These are phyloP conservation scores for Hirundichthys speculiger DNA, from an alignment of 2,113 vertebrate species.

Conservation along the genomic window DNA sequence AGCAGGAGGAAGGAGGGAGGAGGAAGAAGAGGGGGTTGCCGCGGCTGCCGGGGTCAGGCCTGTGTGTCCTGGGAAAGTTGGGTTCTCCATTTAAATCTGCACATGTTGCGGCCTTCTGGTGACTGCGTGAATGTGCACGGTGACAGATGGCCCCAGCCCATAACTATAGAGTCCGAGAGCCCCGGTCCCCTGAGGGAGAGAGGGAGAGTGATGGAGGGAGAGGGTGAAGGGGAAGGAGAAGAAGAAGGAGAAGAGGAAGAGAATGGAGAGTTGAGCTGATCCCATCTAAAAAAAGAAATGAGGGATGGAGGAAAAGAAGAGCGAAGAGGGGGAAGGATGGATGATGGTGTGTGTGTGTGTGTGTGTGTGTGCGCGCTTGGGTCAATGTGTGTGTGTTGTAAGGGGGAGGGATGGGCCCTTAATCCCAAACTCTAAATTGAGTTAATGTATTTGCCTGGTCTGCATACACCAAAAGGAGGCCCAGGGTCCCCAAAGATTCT, in stretches of 20 bases:
- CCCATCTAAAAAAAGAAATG: slow-evolving; percentile 64
- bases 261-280: slow-evolving; percentile 68
- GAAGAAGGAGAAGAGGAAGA: slow-evolving; percentile 33
- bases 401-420: slow-evolving; percentile 24
- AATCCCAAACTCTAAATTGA: slow-evolving; percentile 72
- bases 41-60: slow-evolving; percentile 82
- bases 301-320: slow-evolving; percentile 44
- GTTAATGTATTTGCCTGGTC: slow-evolving; percentile 71
- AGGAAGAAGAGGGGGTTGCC: slow-evolving; percentile 44
- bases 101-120: slow-evolving; percentile 86
- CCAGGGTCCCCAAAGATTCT: slow-evolving; percentile 53
- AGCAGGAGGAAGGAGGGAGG: slow-evolving; percentile 12
- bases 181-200: slow-evolving; percentile 59
- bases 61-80: slow-evolving; percentile 86
- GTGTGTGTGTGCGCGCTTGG: slow-evolving; percentile 15
- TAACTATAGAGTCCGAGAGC: slow-evolving; percentile 79
- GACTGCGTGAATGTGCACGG: slow-evolving; percentile 75
- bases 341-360: slow-evolving; percentile 21
- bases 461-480: slow-evolving; percentile 58
- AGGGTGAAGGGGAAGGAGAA: slow-evolving; percentile 24
- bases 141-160: slow-evolving; percentile 82
- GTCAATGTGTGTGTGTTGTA: slow-evolving; percentile 16
- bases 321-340: slow-evolving; percentile 15
- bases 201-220: slow-evolving; percentile 27
- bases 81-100: slow-evolving; percentile 83